Evolutionary conservation across 1,140 invertebrate genomes (phyloP), one percentile per base, ranked within the genome.

Genomic region (Ylistrum balloti): DNA sequence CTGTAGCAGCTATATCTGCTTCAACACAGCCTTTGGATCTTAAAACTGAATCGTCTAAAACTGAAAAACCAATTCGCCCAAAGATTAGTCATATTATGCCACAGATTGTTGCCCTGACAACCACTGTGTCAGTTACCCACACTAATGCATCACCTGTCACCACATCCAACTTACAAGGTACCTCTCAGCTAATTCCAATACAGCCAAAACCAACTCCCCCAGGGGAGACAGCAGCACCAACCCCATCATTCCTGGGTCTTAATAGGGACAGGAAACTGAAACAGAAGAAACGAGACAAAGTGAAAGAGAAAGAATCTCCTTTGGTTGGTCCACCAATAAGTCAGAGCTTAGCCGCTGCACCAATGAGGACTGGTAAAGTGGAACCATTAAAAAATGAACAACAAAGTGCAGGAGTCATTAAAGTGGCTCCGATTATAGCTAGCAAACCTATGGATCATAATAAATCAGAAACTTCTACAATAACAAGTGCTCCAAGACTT

Each of bases 121-220:
- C 93, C 28, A 93, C 86, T 93, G 91, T 91, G 20, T 88, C 94
- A 34, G 88, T 92, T 15, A 91, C 92, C 33, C 95, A 93, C 88
- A 89, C 92, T 45, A 94, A 90, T 87, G 41, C 94, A 33, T 90
- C 93, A 48, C 93, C 93, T 41, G 94, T 94, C 32, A 91, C 93
- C 32, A 92, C 93, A 87, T 92, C 93, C 89, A 88, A 34, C 94
- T 93, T 88, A 34, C 89, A 11, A 90, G 87, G 11, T 45, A 93
- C 93, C 33, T 92, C 94, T 0, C 93, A 94, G 35, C 93, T 96
- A 33, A 96, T 96, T 89, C 95, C 96, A 0, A 96, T 96, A 88
- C 96, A 96, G 90, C 96, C 96, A 5, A 96, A 96, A 90, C 96
- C 96, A 22, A 96, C 95, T 10, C 95, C 95, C 10, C 92, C 96